These are phyloP conservation scores for Ataeniobius toweri DNA, from an alignment of 2,797 vertebrate genomes.

Conservation along the genomic window DNA sequence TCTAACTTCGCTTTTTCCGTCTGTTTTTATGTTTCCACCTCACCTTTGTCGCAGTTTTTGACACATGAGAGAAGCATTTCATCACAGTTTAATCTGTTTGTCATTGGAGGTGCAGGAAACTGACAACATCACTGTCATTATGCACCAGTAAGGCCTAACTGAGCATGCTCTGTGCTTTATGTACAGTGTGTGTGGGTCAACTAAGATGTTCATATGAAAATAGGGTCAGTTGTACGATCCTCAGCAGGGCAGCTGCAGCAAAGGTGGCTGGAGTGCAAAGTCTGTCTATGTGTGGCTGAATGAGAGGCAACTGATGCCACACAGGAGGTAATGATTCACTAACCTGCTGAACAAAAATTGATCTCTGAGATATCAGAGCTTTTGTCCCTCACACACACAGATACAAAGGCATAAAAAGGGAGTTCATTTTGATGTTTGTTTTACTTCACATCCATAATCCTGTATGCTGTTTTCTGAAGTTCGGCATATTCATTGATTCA, in stretches of 20 bases:
- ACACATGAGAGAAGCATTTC: slow-evolving; percentile 25
- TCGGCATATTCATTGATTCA: not conserved
- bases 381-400: not conserved
- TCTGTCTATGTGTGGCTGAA: slow-evolving; percentile 25
- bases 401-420: not conserved
- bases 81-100: slow-evolving; percentile 21
- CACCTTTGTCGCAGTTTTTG: slow-evolving; percentile 20
- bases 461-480: not conserved
- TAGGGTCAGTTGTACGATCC: slow-evolving; percentile 49
- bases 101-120: slow-evolving; percentile 17
- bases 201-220: slow-evolving; percentile 38
- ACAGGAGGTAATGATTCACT: slow-evolving; percentile 75
- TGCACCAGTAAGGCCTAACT: slow-evolving; percentile 9
- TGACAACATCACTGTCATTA: not conserved
- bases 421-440: not conserved
- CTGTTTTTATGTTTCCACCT: not conserved
- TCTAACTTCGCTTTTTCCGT: not conserved
- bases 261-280: slow-evolving; percentile 55
- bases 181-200: slow-evolving; percentile 32
- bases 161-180: slow-evolving; percentile 16
- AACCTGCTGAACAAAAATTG: slow-evolving; percentile 69
- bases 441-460: not conserved
- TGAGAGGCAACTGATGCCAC: slow-evolving; percentile 25
- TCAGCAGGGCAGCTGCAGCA: slow-evolving; percentile 50
- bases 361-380: not conserved